Evolutionary conservation across 2,113 vertebrate species (phyloP).

Genomic region (Corydoras maculifer): DNA sequence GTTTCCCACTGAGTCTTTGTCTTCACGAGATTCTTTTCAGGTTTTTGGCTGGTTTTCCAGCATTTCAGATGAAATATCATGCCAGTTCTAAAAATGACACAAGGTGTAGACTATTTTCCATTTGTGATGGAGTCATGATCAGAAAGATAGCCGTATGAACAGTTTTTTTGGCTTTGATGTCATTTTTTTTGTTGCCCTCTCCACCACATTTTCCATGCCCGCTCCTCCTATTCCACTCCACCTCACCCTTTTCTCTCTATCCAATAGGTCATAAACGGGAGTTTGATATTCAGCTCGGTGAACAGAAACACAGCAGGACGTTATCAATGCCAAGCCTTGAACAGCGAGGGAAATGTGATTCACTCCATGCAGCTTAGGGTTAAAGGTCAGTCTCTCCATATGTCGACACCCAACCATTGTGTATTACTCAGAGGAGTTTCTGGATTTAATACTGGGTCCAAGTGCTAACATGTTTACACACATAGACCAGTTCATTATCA

Average conservation of each 20-base stretch:
- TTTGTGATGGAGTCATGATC: background rate
- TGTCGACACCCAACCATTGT: background rate
- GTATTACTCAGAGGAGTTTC: no score
- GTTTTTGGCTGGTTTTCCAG: no score
- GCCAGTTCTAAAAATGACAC: background rate
- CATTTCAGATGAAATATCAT: background rate
- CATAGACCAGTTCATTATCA: background rate
- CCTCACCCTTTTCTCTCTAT: background rate
- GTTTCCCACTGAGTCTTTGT: no score
- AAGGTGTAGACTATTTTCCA: background rate
- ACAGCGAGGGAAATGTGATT: slow-evolving; percentile 74
- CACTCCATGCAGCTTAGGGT: slow-evolving; percentile 75
- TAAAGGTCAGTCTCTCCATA: slow-evolving; percentile 79
- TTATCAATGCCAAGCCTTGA: slow-evolving; percentile 84
- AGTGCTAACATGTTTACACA: background rate
- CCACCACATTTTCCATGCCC: slow-evolving; percentile 12
- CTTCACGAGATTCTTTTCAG: no score
- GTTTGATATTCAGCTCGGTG: slow-evolving; percentile 63
- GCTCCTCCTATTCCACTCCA: slow-evolving; percentile 2
- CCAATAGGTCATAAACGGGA: slow-evolving; percentile 70
- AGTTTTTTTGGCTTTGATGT: slow-evolving; percentile 6
- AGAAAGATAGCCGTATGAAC: background rate
- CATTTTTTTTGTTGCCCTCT: slow-evolving; percentile 8
- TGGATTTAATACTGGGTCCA: no score
- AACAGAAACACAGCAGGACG: slow-evolving; percentile 66